Conservation (phyloP, 2,888 invertebrate species). For the Seladonia tumulorum region DNA sequence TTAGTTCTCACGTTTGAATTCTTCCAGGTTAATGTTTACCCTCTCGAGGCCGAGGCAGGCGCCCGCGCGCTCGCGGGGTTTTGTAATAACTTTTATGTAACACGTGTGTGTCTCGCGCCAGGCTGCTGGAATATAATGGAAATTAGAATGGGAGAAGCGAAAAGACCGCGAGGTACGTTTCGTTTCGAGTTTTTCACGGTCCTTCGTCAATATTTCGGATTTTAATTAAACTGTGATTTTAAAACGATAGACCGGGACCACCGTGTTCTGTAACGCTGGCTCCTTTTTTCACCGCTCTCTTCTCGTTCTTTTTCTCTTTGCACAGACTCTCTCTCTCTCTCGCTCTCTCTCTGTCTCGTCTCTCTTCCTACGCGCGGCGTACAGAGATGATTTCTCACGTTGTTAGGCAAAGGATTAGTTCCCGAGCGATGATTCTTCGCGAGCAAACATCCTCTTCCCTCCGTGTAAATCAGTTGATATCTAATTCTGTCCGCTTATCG, state of each 20-base stretch:
- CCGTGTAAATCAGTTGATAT: background rate
- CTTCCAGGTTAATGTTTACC: background rate
- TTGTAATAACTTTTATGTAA: slow-evolving; percentile 4
- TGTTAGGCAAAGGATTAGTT: background rate
- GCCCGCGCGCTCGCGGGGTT: background rate
- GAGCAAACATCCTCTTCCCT: background rate
- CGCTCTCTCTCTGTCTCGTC: background rate
- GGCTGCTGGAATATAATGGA: background rate
- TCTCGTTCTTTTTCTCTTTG: no score
- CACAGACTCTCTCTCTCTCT: no score
- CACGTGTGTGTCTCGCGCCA: background rate
- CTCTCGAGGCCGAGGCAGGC: background rate
- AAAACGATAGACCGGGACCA: background rate
- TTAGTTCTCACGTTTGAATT: background rate
- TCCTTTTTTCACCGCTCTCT: no score
- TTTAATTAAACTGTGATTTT: background rate
- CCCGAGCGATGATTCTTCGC: background rate
- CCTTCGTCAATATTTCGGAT: background rate
- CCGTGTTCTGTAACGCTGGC: background rate
- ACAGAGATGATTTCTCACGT: background rate
- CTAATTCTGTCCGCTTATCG: slow-evolving; percentile 2
- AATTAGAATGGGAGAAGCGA: background rate
- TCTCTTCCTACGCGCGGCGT: background rate
- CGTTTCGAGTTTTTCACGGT: background rate
- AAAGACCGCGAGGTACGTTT: background rate